A percentile compares a stretch with the other conserved stretches of the same genome.
Evolutionary conservation across 2,888 invertebrate genomes (phyloP).

Genomic region (Caenorhabditis afra): DNA sequence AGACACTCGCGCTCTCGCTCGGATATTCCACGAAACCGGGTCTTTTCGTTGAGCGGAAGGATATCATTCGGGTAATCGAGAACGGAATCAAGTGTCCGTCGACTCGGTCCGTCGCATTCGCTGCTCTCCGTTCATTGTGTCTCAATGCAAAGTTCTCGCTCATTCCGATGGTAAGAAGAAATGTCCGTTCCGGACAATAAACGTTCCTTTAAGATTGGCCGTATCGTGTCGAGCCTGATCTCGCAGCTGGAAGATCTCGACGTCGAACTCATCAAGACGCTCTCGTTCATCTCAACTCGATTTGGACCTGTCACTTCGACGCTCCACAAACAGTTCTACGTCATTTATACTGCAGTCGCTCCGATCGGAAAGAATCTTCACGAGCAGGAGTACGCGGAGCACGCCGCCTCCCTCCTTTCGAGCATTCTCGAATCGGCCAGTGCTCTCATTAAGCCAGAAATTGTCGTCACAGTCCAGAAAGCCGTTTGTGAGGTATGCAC

Average conservation of each 20-base stretch:
- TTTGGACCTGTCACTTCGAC: constrained; percentile 61
- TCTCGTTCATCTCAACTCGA: constrained; percentile 40
- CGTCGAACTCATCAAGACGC: constrained; percentile 47
- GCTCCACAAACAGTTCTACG: constrained; percentile 63
- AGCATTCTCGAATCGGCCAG: constrained; percentile 49
- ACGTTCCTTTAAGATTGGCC: constrained; percentile 50
- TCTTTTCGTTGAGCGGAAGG: constrained; percentile 21
- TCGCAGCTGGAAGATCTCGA: constrained; percentile 48
- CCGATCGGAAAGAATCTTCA: constrained; percentile 42
- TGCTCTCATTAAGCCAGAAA: constrained; percentile 58
- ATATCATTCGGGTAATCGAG: constrained; percentile 40
- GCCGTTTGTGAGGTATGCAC: constrained; percentile 45
- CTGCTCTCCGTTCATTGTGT: constrained; percentile 33
- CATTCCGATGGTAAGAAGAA: constrained; percentile 36
- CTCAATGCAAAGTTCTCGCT: constrained; percentile 45
- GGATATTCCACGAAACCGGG: constrained; percentile 26
- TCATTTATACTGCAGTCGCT: constrained; percentile 55
- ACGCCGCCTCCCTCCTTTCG: constrained; percentile 48
- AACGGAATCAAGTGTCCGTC: constrained; percentile 21
- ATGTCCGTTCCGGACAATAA: neutral
- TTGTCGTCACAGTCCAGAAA: constrained; percentile 59
- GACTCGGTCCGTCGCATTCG: constrained; percentile 23
- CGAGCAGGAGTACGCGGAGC: constrained; percentile 46
- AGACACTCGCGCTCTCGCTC: constrained; percentile 32
- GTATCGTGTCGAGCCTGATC: constrained; percentile 59